Percentiles rank a stretch among this genome's conserved stretches.
Evolutionary conservation across 2,113 vertebrate species (phyloP).

Genomic region (Chloropsis cyanopogon): DNA sequence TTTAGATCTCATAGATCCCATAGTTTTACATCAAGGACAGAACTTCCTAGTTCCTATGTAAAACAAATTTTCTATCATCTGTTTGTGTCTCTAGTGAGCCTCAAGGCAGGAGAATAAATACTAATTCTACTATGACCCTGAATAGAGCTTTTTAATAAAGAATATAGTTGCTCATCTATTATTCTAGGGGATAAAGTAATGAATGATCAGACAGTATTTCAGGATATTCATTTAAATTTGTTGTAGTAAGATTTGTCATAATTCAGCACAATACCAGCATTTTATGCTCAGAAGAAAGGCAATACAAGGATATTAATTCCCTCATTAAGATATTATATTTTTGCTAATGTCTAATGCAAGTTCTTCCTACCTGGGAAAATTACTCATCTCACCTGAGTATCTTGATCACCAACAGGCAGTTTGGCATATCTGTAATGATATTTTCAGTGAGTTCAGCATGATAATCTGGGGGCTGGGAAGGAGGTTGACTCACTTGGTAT

Average conservation of each 20-base stretch:
- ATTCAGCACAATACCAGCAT: background rate
- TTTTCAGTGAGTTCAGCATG: background rate
- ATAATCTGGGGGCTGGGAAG: background rate
- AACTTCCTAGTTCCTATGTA: background rate
- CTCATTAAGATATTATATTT: background rate
- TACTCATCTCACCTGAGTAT: background rate
- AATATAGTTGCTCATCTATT: background rate
- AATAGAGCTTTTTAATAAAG: background rate
- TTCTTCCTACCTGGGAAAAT: background rate
- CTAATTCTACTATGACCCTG: background rate
- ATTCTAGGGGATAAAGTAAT: background rate
- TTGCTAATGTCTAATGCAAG: background rate
- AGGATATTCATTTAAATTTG: background rate
- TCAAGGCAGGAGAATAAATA: background rate
- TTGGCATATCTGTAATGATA: background rate
- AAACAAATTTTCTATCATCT: background rate
- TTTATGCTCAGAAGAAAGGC: background rate
- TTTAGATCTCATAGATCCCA: background rate
- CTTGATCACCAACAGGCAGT: background rate
- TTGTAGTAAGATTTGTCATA: background rate
- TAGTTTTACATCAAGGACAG: background rate
- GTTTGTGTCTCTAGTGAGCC: background rate
- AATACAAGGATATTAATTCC: background rate
- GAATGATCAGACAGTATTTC: background rate
- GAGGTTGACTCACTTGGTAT: background rate